A percentile compares a stretch with the other conserved stretches of the same genome.
phyloP scores from a whole-genome alignment of 2,888 invertebrate genomes.

The Machimus rusticus region DNA sequence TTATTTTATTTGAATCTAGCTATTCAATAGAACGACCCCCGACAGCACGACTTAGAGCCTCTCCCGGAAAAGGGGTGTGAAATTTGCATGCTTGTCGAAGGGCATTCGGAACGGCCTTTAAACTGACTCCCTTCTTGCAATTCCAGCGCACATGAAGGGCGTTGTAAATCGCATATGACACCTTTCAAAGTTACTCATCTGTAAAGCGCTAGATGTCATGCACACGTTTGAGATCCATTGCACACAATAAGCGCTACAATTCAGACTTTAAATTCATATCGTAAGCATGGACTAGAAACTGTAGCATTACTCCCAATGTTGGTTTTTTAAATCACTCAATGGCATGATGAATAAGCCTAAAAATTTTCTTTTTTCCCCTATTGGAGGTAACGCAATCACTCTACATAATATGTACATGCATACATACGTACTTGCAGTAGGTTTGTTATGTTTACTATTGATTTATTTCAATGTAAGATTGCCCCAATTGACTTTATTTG shows the following conservation, averaged over 20 bases:
- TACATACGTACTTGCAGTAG: too few species aligned
- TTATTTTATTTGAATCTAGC: neutral
- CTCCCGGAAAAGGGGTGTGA: neutral
- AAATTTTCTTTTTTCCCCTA: neutral
- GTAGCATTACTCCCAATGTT: neutral
- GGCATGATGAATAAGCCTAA: neutral
- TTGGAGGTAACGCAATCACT: neutral
- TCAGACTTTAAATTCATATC: neutral
- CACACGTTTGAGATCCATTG: neutral
- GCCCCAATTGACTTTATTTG: too few species aligned
- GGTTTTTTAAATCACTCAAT: neutral
- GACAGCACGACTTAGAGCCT: too few species aligned
- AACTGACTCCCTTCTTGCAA: neutral
- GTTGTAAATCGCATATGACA: neutral
- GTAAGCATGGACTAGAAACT: neutral
- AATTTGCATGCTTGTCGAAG: constrained; percentile 12
- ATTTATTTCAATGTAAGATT: too few species aligned
- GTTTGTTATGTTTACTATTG: too few species aligned
- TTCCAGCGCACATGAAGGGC: neutral
- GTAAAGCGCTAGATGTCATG: neutral
- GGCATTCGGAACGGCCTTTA: constrained; percentile 9
- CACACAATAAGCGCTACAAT: neutral
- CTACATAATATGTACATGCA: too few species aligned
- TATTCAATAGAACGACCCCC: neutral
- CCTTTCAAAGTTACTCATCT: neutral